Evolutionary conservation across 2,888 invertebrate species (phyloP).

Genomic region (Cantharis lateralis): DNA sequence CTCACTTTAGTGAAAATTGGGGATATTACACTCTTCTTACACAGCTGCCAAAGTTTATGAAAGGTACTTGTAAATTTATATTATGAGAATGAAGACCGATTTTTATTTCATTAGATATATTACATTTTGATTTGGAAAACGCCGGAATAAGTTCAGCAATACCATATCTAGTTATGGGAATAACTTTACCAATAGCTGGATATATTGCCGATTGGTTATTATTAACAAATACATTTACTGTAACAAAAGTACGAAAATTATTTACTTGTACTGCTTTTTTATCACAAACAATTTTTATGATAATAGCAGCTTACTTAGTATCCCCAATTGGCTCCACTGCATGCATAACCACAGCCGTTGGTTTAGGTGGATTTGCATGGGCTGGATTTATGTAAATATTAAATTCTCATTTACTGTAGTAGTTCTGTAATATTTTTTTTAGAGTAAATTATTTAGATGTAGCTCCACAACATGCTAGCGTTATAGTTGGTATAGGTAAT

Average conservation of each 20-base stretch:
- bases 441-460: constrained; percentile 87
- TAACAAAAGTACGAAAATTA: constrained; percentile 70
- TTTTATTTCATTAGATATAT: constrained; percentile 62
- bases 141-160: constrained; percentile 85
- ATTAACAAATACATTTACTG: constrained; percentile 65
- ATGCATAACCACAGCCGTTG: constrained; percentile 87
- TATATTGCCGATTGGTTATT: constrained; percentile 82
- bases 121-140: constrained; percentile 73
- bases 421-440: constrained; percentile 15
- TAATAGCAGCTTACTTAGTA: constrained; percentile 75
- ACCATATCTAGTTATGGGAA: constrained; percentile 88
- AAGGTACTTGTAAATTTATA: constrained; percentile 59
- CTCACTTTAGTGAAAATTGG: constrained; percentile 90
- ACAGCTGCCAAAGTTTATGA: constrained; percentile 81
- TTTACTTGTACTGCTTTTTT: constrained; percentile 78
- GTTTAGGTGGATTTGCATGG: constrained; percentile 92
- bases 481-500: constrained; percentile 90
- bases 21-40: constrained; percentile 86
- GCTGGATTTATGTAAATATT: constrained; percentile 77
- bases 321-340: constrained; percentile 72
- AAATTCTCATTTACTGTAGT: no score
- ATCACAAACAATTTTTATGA: constrained; percentile 84
- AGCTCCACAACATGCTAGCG: constrained; percentile 89
- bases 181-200: constrained; percentile 79
- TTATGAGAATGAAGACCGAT: background rate